A percentile compares a stretch with the other conserved stretches of the same genome.
Conservation (phyloP, 1,140 invertebrate genomes). For the Coelopa frigida region DNA sequence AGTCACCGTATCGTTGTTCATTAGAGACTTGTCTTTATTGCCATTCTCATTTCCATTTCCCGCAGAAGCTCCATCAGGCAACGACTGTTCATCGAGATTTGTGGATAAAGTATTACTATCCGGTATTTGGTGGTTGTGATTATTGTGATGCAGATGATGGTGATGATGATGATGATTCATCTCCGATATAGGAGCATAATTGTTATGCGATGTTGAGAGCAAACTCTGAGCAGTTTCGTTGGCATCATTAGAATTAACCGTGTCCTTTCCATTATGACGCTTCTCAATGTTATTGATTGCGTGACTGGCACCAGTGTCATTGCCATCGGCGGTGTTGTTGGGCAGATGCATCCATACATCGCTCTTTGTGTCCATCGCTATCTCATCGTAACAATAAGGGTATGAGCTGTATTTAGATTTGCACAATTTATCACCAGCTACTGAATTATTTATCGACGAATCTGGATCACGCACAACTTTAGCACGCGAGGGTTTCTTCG, state of each 20-base stretch:
- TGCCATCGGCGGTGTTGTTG: slow-evolving; percentile 16
- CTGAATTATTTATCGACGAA: slow-evolving; percentile 50
- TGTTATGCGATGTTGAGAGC: slow-evolving; percentile 33
- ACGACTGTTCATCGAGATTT: slow-evolving; percentile 33
- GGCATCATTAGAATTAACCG: slow-evolving; percentile 21
- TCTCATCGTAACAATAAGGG: slow-evolving; percentile 77
- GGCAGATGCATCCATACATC: slow-evolving; percentile 48
- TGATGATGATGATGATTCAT: slow-evolving; percentile 22
- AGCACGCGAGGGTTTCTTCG: slow-evolving; percentile 51
- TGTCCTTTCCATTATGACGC: no score
- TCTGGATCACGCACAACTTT: slow-evolving; percentile 55
- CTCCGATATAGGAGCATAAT: slow-evolving; percentile 35
- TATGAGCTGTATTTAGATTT: slow-evolving; percentile 79
- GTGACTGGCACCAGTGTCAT: slow-evolving; percentile 31
- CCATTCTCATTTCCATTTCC: slow-evolving; percentile 4
- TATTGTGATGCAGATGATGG: slow-evolving; percentile 21
- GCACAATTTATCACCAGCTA: slow-evolving; percentile 60
- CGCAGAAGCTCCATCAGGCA: slow-evolving; percentile 19
- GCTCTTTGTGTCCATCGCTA: slow-evolving; percentile 60
- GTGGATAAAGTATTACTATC: slow-evolving; percentile 37
- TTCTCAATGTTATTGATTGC: slow-evolving; percentile 14
- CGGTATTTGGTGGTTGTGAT: slow-evolving; percentile 7
- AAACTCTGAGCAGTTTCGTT: slow-evolving; percentile 32
- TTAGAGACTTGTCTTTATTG: slow-evolving; percentile 47
- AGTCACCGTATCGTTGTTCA: slow-evolving; percentile 46